These are phyloP conservation scores for Volucella bombylans DNA, from an alignment of 2,888 invertebrate species.

Conservation along the genomic window DNA sequence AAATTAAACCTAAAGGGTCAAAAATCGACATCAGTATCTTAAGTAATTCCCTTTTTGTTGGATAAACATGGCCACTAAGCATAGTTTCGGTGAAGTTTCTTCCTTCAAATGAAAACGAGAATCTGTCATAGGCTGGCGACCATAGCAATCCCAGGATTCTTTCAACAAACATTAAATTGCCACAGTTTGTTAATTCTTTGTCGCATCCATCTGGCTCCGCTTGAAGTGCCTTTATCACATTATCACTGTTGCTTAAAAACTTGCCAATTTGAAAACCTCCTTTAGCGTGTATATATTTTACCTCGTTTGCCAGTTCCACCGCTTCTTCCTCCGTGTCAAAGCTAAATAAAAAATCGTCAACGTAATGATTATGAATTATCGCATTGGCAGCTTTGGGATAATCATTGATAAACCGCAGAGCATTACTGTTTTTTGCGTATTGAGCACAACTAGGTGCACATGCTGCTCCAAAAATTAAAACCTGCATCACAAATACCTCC, in stretches of 20 bases:
- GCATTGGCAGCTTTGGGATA: background rate
- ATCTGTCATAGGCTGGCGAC: no score
- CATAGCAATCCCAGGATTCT: no score
- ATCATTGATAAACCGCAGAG: background rate
- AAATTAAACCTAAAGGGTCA: background rate
- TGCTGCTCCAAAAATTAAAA: background rate
- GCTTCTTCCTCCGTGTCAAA: conserved; percentile 14
- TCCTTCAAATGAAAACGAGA: no score
- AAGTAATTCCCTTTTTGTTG: background rate
- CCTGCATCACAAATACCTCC: no score
- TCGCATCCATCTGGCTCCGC: no score
- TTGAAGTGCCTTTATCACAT: no score
- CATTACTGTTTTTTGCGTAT: conserved; percentile 7
- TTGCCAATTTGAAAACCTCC: background rate
- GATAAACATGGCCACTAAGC: background rate
- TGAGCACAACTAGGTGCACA: conserved; percentile 9
- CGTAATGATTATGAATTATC: conserved; percentile 20
- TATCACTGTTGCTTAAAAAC: no score
- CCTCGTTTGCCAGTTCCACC: conserved; percentile 1
- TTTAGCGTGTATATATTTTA: background rate
- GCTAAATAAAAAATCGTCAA: conserved; percentile 5
- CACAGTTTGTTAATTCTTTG: no score
- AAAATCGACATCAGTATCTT: no score
- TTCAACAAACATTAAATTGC: no score
- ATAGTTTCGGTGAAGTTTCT: no score